Evolutionary conservation across 2,888 invertebrate genomes (phyloP), one percentile per base, ranked within the genome.

Genomic region (Drosophila prostipennis): DNA sequence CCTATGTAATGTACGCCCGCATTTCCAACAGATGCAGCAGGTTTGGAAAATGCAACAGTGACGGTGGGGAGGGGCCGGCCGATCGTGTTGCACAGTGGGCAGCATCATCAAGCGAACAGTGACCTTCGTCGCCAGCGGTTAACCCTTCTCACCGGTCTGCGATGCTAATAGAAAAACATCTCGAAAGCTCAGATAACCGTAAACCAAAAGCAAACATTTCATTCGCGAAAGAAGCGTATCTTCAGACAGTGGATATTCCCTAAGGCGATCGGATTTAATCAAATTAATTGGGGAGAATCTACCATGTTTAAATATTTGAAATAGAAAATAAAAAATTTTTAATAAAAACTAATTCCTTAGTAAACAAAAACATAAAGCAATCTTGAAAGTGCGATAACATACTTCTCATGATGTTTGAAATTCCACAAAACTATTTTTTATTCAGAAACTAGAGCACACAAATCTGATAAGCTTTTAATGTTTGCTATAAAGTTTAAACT

Each of bases 1-100:
- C 34, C 29, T 45, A 60, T 65, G 40, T 45, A 60, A 60, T 48
- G 34, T 53, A 51, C 68, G 67, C 74, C 74, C 74, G 68, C 74
- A 74, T 71, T 55, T 51, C 53, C 71, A 48, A 39, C 71, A 56
- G 46, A 53, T 72, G 71, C 71, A 72, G 49, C 53, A 48, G 42
- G 16, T 46, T 14, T 49, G 65, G 36, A 42, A 49, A 61, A 57
- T 45, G 51, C 46, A 37, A 40, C 40, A 34, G 29, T 48, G 48
- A n/a, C 14, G 11, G 32, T 11, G 48, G 26, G 59, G 59, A 29
- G 36, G 26, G 11, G 48, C 45, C 49, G n/a, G 16, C 16, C 45
- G 71, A 69, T 69, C 71, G 48, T 48, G 52, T 49, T 45, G 71
- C 71, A 72, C 71, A 72, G 72, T 72, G 71, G 71, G 63, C 46